Evolutionary conservation across 2,113 vertebrate genomes (phyloP).

Genomic region (Neogobius melanostomus): DNA sequence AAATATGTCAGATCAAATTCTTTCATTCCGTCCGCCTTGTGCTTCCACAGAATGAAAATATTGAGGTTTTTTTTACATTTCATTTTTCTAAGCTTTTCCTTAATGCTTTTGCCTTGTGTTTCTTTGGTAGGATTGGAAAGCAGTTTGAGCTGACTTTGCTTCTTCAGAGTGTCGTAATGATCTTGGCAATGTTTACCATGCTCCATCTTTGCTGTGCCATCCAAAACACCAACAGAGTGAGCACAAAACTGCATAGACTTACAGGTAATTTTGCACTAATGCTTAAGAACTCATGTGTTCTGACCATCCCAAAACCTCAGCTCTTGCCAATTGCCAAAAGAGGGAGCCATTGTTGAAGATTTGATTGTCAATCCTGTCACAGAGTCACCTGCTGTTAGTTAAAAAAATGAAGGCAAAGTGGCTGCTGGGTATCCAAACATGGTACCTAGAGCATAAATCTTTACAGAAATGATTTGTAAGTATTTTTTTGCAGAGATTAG

Average conservation of each 20-base stretch:
- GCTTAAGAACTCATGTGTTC: background rate
- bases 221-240: constrained; percentile 73
- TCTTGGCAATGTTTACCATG: constrained; percentile 80
- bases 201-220: constrained; percentile 80
- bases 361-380: background rate
- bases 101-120: background rate
- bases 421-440: no score
- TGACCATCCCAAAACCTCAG: constrained; percentile 1
- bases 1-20: background rate
- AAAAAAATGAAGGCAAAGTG: background rate
- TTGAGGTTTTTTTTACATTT: background rate
- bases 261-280: constrained; percentile 64
- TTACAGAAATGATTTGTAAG: no score
- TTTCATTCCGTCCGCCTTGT: background rate
- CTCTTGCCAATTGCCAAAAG: constrained; percentile 56
- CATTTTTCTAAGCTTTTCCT: no score
- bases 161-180: constrained; percentile 82
- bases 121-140: constrained; percentile 78
- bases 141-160: constrained; percentile 82
- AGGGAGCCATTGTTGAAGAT: constrained; percentile 64
- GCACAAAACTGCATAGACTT: constrained; percentile 78
- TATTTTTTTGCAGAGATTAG: no score
- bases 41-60: background rate
- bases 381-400: background rate
- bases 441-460: no score